These are phyloP conservation scores for Axea sp. DNA, from an alignment of 2,888 invertebrate species.

Conservation along the genomic window DNA sequence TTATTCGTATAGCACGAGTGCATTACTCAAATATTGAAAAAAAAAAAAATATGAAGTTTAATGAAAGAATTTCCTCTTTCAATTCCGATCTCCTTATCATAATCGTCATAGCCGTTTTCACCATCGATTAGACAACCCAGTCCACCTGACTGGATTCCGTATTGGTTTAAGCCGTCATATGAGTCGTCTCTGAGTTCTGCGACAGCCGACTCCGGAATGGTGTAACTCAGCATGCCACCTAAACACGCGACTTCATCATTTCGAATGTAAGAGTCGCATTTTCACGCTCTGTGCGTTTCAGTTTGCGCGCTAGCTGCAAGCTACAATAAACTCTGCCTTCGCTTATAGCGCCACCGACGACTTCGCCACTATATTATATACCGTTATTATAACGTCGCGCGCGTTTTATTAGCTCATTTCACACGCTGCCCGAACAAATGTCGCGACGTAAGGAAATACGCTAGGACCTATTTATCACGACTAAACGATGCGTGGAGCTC, in stretches of 20 bases:
- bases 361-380: slow-evolving; percentile 20
- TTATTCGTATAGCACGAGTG: too few species aligned
- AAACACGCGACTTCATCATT: slow-evolving; percentile 60
- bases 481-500: slow-evolving; percentile 15
- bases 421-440: slow-evolving; percentile 35
- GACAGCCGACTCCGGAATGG: slow-evolving; percentile 81
- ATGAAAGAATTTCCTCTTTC: slow-evolving; percentile 81
- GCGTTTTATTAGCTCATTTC: slow-evolving; percentile 56
- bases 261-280: slow-evolving; percentile 59
- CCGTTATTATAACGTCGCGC: slow-evolving; percentile 42
- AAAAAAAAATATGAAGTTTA: too few species aligned
- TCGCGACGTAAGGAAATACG: slow-evolving; percentile 33
- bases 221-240: slow-evolving; percentile 82
- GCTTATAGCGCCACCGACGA: slow-evolving; percentile 17
- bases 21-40: too few species aligned
- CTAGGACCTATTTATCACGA: slow-evolving; percentile 31
- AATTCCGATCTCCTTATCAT: slow-evolving; percentile 82
- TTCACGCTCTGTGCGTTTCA: slow-evolving; percentile 43
- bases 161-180: slow-evolving; percentile 83
- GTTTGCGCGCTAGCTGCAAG: slow-evolving; percentile 26
- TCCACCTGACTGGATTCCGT: slow-evolving; percentile 81
- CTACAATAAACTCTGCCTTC: slow-evolving; percentile 20
- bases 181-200: slow-evolving; percentile 82
- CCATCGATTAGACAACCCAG: slow-evolving; percentile 87
- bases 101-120: slow-evolving; percentile 83